Evolutionary conservation across 2,797 vertebrate species (phyloP).

Genomic region (Peromyscus eremicus): DNA sequence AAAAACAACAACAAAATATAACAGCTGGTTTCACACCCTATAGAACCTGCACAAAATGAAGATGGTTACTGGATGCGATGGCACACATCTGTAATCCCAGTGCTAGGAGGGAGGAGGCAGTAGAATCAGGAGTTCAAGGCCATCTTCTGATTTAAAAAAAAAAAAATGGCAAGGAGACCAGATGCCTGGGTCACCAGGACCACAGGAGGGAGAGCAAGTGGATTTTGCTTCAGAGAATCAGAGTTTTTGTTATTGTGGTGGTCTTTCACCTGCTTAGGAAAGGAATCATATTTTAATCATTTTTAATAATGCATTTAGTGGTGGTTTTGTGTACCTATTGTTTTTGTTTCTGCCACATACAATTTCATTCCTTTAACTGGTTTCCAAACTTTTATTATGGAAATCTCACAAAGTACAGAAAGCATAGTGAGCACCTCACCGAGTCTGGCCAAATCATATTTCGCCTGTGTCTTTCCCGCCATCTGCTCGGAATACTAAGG

Average conservation of each 20-base stretch:
- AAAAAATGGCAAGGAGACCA: background rate
- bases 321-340: background rate
- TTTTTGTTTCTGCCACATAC: background rate
- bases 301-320: background rate
- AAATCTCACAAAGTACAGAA: background rate
- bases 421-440: background rate
- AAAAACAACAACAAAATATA: no score
- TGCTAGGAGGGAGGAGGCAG: rapidly evolving
- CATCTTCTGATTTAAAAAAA: background rate
- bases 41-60: background rate
- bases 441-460: rapidly evolving
- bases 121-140: background rate
- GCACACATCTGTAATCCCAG: no score
- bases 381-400: background rate
- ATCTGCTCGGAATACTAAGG: background rate
- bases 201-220: background rate
- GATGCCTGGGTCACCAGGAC: background rate
- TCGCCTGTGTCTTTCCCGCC: no score
- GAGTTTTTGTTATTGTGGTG: background rate
- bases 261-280: background rate
- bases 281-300: background rate
- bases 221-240: background rate
- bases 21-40: background rate
- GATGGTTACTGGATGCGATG: background rate
- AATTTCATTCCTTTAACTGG: background rate